These are phyloP conservation scores for Ascidia mentula DNA, from an alignment of 23 tunicate genomes.

Conservation along the genomic window DNA sequence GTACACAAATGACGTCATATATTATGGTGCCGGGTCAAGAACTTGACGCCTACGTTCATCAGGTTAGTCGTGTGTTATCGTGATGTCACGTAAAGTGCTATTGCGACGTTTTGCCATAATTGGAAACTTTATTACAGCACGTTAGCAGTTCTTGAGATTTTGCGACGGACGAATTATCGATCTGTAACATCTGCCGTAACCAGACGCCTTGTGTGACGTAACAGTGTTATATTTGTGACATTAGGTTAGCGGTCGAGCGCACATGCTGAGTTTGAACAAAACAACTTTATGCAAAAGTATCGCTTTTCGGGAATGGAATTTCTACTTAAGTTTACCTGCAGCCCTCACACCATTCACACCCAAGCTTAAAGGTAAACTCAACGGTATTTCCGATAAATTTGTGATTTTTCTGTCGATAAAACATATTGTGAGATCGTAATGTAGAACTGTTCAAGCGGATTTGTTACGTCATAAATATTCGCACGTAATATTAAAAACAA, in stretches of 20 bases:
- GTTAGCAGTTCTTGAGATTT: no score
- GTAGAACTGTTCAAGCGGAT: neutral
- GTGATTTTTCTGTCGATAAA: neutral
- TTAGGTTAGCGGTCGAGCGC: slow-evolving; percentile 82
- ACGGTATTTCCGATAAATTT: neutral
- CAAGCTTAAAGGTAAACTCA: slow-evolving; percentile 35
- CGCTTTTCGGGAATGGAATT: slow-evolving; percentile 63
- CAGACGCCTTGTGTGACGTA: neutral
- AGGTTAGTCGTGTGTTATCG: neutral
- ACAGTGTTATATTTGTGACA: neutral
- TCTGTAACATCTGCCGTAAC: neutral
- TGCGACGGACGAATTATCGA: no score
- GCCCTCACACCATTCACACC: slow-evolving; percentile 47
- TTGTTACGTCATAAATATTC: neutral
- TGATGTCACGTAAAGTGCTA: neutral
- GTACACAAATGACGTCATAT: neutral
- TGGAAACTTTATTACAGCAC: no score
- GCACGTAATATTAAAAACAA: neutral
- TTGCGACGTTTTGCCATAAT: no score
- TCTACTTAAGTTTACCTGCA: slow-evolving; percentile 36
- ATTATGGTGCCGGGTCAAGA: neutral
- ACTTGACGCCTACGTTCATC: neutral
- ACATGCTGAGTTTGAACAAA: slow-evolving; percentile 56
- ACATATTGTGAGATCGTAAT: neutral
- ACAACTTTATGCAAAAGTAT: slow-evolving; percentile 66